phyloP scores from a whole-genome alignment of 2,888 invertebrate genomes.

The Archips crataeganus region DNA sequence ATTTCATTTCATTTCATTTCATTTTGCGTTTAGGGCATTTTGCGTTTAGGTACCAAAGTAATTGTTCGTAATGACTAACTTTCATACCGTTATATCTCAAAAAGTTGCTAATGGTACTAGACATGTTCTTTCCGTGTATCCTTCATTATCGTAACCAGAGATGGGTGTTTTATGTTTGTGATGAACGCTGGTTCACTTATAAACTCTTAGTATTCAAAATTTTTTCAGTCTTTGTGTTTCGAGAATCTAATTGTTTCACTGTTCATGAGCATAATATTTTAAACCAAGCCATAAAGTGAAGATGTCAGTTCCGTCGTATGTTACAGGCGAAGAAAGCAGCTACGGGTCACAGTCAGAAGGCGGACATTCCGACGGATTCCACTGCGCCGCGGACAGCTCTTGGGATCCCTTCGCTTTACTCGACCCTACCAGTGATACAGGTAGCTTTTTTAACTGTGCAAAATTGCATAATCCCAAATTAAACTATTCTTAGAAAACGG shows the following conservation, averaged over 20 bases:
- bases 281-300: background rate
- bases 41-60: too few relatives aligned
- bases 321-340: slow-evolving; percentile 90
- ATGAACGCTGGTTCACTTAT: too few relatives aligned
- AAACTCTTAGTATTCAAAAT: too few relatives aligned
- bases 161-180: too few relatives aligned
- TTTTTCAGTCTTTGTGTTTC: background rate
- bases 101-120: too few relatives aligned
- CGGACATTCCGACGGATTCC: slow-evolving; percentile 84
- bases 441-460: slow-evolving; percentile 64
- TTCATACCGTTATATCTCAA: too few relatives aligned
- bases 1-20: too few relatives aligned
- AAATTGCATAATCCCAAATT: background rate
- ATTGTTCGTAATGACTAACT: too few relatives aligned
- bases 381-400: slow-evolving; percentile 87
- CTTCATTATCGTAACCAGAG: too few relatives aligned
- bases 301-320: background rate
- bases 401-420: slow-evolving; percentile 90
- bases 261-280: background rate
- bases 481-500: background rate
- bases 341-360: slow-evolving; percentile 92
- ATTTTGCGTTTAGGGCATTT: too few relatives aligned
- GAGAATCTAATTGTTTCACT: background rate
- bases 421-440: slow-evolving; percentile 92
- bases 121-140: too few relatives aligned